Evolutionary conservation across 2,888 invertebrate genomes (phyloP).

Genomic region (Entomobrya proxima): DNA sequence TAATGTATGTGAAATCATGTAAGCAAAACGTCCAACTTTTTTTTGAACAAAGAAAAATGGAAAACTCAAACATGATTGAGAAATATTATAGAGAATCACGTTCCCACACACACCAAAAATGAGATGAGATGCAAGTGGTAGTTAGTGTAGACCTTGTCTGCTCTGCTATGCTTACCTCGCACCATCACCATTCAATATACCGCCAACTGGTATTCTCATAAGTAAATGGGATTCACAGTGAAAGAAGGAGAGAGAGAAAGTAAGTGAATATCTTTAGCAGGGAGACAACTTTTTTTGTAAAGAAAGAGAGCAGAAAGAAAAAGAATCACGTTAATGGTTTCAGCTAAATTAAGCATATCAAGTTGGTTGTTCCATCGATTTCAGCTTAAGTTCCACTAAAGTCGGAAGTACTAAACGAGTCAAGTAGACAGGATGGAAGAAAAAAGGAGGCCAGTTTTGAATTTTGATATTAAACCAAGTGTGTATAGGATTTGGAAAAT

Average conservation of each 20-base stretch:
- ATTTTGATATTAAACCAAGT: too few species aligned
- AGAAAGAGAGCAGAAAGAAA: not conserved
- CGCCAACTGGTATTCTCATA: not conserved
- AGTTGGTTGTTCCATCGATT: not conserved
- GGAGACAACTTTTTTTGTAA: constrained; percentile 5
- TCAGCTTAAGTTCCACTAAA: not conserved
- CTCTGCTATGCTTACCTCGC: not conserved
- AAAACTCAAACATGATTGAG: constrained; percentile 43
- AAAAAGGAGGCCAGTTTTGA: not conserved
- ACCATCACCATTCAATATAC: not conserved
- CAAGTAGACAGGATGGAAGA: not conserved
- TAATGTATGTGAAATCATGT: constrained; percentile 32
- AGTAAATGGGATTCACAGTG: not conserved
- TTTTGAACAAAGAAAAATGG: constrained; percentile 29
- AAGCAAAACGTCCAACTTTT: constrained; percentile 20
- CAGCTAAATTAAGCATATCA: constrained; percentile 28
- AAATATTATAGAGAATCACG: constrained; percentile 3
- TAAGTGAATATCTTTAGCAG: not conserved
- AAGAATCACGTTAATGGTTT: constrained; percentile 30
- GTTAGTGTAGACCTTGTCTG: too few species aligned
- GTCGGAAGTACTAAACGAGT: not conserved
- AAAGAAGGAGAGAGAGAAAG: not conserved
- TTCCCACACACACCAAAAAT: not conserved
- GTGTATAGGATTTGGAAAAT: too few species aligned
- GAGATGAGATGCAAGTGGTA: not conserved